Base-by-base conservation (phyloP, 2,113 vertebrate genomes). In the Callipepla californica region DNA sequence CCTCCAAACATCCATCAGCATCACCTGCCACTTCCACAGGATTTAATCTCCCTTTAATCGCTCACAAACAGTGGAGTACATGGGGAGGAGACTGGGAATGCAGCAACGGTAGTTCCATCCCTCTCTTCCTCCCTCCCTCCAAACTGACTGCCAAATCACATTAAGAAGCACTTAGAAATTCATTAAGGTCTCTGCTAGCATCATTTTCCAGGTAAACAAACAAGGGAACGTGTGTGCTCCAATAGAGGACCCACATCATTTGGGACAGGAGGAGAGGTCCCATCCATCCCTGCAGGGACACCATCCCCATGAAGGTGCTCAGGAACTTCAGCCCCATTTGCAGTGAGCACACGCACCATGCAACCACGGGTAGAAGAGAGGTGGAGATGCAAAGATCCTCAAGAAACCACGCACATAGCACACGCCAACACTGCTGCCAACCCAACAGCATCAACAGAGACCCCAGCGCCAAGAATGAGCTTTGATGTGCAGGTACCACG, bases 11-110 rank as follows among this genome's bases (percentile, higher is more conserved):
- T 34, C 73, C 89, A 85, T 69, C 89, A 95, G 74, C 89, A 91
- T 92, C 92, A 93, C 94, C 89, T 93, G 91, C 75, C 89, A 91
- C 78, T 57, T 93, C 91, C 82, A 73, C 63, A 80, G 89, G 92
- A 89, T 69, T 92, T 87, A 91, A 93, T 90, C 84, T 86, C 93
- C 62, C 38, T 70, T 67, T 89, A 92, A 89, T 92, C 92, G 81
- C 84, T 75, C 74, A 36, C 47, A 78, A 92, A 28, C 55, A 91
- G 32, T 30, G 48, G 53, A 76, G 79, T 38, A 36, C 23, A 68
- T 25, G 42, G 47, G 47, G 80, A 89, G 78, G 84, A 76, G 53
- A 47, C 3, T 77, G 70, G 51, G 61, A 38, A 77, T 40, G 28
- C 28, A 45, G 45, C 45, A 42, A 3, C 5, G 14, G 62, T 80